A percentile compares a stretch with the other conserved stretches of the same genome.
These are phyloP conservation scores for Xiphorhynchus elegans DNA, from an alignment of 2,113 vertebrate genomes.

Conservation along the genomic window DNA sequence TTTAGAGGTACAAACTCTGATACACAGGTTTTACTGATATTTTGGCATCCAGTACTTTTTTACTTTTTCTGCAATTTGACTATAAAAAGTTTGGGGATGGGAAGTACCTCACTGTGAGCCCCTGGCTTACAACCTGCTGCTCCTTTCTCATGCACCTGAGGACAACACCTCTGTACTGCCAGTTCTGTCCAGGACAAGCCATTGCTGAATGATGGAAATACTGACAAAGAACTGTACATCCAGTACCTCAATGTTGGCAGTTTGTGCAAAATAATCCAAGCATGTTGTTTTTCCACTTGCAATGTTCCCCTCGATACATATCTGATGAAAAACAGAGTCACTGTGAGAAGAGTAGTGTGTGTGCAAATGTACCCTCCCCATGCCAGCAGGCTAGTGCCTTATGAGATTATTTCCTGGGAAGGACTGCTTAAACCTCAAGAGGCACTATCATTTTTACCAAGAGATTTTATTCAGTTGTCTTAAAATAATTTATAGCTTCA, in stretches of 20 bases:
- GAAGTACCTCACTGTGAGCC: background rate
- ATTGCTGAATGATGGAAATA: background rate
- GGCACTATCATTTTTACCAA: background rate
- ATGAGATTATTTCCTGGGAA: background rate
- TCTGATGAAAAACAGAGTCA: constrained; percentile 71
- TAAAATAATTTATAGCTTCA: background rate
- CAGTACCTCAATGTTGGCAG: constrained; percentile 83
- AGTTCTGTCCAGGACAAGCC: background rate
- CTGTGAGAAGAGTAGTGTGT: background rate
- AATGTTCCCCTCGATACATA: constrained; percentile 94
- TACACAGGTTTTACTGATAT: background rate
- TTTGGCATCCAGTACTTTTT: background rate
- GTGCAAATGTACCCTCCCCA: background rate
- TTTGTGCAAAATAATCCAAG: constrained; percentile 89
- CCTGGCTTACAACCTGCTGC: background rate
- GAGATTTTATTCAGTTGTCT: background rate
- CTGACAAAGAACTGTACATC: background rate
- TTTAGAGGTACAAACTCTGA: background rate
- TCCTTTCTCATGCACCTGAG: background rate
- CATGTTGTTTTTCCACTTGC: constrained; percentile 96
- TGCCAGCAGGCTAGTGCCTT: background rate
- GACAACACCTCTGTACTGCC: background rate
- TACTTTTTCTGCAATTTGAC: background rate
- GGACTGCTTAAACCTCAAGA: background rate
- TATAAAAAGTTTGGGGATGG: rapidly evolving